Evolutionary conservation across 1,140 invertebrate species (phyloP).

Genomic region (Drosophila repletoides): DNA sequence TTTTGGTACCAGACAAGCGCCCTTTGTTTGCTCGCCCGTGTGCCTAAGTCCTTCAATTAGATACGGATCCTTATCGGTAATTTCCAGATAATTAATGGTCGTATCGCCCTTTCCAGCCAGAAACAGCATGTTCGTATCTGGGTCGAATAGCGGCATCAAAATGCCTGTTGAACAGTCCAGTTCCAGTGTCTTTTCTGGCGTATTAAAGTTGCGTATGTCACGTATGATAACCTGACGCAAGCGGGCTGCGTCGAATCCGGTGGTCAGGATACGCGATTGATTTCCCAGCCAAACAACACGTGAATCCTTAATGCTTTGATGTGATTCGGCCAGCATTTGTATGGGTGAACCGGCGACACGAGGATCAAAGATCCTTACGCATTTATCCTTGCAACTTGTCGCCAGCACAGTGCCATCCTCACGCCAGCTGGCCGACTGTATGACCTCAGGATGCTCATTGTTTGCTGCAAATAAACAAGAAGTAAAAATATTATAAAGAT

Average conservation of each 20-base stretch:
- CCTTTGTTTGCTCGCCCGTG: constrained; percentile 93
- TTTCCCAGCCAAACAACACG: constrained; percentile 94
- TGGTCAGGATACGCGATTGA: constrained; percentile 91
- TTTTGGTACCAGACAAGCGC: constrained; percentile 95
- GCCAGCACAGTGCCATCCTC: constrained; percentile 90
- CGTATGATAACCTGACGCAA: constrained; percentile 93
- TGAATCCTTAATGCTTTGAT: constrained; percentile 95
- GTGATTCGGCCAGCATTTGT: constrained; percentile 87
- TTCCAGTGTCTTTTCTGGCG: constrained; percentile 90
- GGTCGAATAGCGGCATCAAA: constrained; percentile 93
- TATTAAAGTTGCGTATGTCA: constrained; percentile 91
- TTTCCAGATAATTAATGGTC: constrained; percentile 93
- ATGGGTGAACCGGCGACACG: constrained; percentile 85
- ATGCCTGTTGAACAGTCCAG: constrained; percentile 96
- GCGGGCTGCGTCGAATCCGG: constrained; percentile 89
- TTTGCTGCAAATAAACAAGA: constrained; percentile 84
- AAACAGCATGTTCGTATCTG: constrained; percentile 97
- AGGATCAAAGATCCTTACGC: constrained; percentile 91
- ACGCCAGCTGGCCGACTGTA: constrained; percentile 93
- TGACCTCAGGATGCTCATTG: constrained; percentile 90
- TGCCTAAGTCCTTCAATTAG: constrained; percentile 88
- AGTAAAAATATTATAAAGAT: background rate
- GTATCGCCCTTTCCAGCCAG: constrained; percentile 96
- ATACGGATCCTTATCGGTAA: constrained; percentile 92
- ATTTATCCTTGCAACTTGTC: constrained; percentile 92